Percentiles rank a stretch among this genome's conserved stretches.
phyloP scores from a whole-genome alignment of 64 coral and sea anemone species.

The Anthopleura sola region DNA sequence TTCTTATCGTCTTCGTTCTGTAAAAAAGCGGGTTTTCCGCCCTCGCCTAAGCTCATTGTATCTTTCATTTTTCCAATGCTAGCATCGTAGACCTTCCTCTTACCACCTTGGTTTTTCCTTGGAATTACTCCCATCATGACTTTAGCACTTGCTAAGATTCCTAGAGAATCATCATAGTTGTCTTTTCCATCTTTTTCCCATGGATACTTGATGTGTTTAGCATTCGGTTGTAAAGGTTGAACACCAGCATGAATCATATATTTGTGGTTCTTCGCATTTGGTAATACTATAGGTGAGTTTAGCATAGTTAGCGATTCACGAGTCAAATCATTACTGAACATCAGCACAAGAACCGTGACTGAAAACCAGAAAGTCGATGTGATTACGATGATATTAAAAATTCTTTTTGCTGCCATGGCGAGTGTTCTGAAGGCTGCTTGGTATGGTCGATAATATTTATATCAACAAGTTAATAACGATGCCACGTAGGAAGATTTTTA shows the following conservation, averaged over 20 bases:
- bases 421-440: neutral
- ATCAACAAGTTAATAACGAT: constrained; percentile 12
- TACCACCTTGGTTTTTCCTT: constrained; percentile 41
- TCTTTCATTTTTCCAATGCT: constrained; percentile 80
- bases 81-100: constrained; percentile 66
- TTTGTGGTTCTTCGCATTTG: constrained; percentile 60
- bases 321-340: constrained; percentile 91
- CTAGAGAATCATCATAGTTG: constrained; percentile 11
- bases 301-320: constrained; percentile 87
- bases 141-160: constrained; percentile 73
- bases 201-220: constrained; percentile 93
- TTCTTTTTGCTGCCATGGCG: constrained; percentile 56
- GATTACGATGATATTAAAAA: constrained; percentile 89
- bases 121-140: constrained; percentile 69
- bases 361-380: constrained; percentile 98
- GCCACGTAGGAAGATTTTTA: constrained; percentile 11
- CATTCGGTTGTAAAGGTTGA: constrained; percentile 75
- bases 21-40: constrained; percentile 82
- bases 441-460: neutral
- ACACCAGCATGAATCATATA: constrained; percentile 93
- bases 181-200: constrained; percentile 88
- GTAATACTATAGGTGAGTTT: constrained; percentile 75
- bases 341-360: constrained; percentile 76
- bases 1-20: constrained; percentile 84
- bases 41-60: constrained; percentile 74